Evolutionary conservation across 2,888 invertebrate species (phyloP), one percentile per base, ranked within the genome.

Genomic region (Cephus sareptanus): DNA sequence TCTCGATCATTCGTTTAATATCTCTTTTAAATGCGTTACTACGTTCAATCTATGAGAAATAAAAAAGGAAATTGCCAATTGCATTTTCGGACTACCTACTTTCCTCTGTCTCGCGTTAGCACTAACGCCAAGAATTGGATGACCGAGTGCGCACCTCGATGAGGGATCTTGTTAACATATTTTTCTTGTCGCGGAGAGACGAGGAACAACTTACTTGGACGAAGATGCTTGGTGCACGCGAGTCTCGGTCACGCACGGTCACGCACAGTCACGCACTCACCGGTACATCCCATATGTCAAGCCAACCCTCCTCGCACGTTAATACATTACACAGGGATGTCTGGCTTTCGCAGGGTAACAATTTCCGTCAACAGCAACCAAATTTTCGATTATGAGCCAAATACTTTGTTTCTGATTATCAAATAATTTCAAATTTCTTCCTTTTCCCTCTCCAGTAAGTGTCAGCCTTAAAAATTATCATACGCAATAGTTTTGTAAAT

Each of bases 121-220:
- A 30, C 71, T 30, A 71, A n/a, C 71, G 3, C 31, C 30, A 30
- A 9, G 71, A 71, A 71, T 71, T 71, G 71, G 71, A 71, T 37
- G 56, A 75, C 37, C 74, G 56, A 71, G 35, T 40, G 70, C 70
- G 3, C 31, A 70, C 83, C 85, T 83, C 81, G 84, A 82, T 83
- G 79, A 83, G 30, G 84, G 84, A 84, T 87, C 90, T 88, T 88
- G 90, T 90, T 90, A 87, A 86, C 87, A 87, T 86, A 88, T 88
- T 87, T 88, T 89, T 89, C 85, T 84, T 82, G 83, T 81, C 83
- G 80, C 77, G 77, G 79, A 80, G 79, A 79, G 81, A 82, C 81
- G 84, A 85, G 85, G 83, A 89, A 90, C 89, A 86, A 87, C 87
- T 88, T 86, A 87, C 85, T 87, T 79, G 77, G 76, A 77, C 74